Base-by-base conservation (phyloP, 2,888 invertebrate genomes). In the Philaethria dido region DNA sequence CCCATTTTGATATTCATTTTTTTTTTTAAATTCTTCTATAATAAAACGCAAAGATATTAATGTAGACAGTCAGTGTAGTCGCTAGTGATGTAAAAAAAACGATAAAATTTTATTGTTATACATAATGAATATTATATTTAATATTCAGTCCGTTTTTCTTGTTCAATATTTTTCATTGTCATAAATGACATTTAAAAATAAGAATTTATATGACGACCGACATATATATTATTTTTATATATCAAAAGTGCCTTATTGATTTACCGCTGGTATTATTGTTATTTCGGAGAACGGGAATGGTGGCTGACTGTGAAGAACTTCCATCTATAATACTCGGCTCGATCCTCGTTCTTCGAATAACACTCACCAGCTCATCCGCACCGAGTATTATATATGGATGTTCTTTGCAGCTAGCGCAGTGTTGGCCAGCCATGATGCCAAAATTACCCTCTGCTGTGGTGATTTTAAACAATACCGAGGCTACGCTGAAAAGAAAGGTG, bases 241-340 rank as follows among this genome's bases (percentile, higher is more conserved):
- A 2, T 2, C 25, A 16, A 25, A 13, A 5, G 6, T 59, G 11
- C 11, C 5, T 22, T 8, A 9, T 20, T 20, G 47, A 45, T 48
- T 63, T 62, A 71, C 74, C 78, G 82, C 82, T 84, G 84, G 77
- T 74, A 79, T 75, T 74, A 73, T 75, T 86, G 89, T 88, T 89
- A 88, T 88, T 88, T 86, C 80, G 89, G 85, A 87, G 89, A 87
- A 88, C 87, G 86, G 83, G 89, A 87, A 88, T 86, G 86, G 83
- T 82, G 84, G 85, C 79, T 82, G 82, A 84, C 80, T 80, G 81
- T 77, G 77, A 79, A 75, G 80, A 83, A 84, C 80, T 74, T 83
- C 86, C 86, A 84, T 76, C 82, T 89, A 85, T 87, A 88, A 89
- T 89, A 89, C 89, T 89, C 83, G 84, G 81, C 76, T 75, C 78